These are phyloP conservation scores for Strigamia maritima DNA, from an alignment of 2,888 invertebrate species.

Conservation along the genomic window DNA sequence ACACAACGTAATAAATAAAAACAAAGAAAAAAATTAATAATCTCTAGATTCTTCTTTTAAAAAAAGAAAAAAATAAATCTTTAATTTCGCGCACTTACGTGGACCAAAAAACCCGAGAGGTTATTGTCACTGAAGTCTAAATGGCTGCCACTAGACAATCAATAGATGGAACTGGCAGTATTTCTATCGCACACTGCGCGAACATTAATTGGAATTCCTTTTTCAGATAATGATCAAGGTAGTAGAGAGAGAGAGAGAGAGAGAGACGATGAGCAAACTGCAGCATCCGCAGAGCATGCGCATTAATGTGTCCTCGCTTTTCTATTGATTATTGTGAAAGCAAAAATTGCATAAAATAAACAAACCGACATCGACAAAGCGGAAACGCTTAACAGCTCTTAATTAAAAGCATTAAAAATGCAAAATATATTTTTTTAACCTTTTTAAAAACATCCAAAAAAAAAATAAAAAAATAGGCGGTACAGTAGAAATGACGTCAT, in stretches of 20 bases:
- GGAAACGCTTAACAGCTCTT: too few relatives aligned
- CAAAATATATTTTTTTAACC: too few relatives aligned
- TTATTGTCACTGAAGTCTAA: conserved; percentile 7
- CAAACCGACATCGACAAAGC: neutral
- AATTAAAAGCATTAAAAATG: neutral
- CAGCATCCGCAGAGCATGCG: conserved; percentile 30
- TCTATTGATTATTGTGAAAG: conserved; percentile 17
- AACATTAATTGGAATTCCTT: conserved; percentile 34
- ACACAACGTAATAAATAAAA: neutral
- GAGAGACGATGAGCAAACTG: conserved; percentile 20
- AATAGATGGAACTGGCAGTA: neutral
- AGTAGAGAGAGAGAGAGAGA: neutral
- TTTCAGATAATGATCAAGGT: conserved; percentile 30
- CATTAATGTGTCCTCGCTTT: conserved; percentile 11
- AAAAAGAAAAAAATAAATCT: neutral
- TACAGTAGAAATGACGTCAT: neutral
- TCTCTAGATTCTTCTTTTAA: neutral
- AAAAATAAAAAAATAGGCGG: too few relatives aligned
- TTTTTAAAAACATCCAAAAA: neutral
- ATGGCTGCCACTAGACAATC: conserved; percentile 5
- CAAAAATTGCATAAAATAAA: conserved; percentile 18
- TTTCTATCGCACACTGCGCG: conserved; percentile 1
- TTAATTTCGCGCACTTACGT: too few relatives aligned
- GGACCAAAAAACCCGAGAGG: neutral
- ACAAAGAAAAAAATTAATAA: neutral